A percentile compares a stretch with the other conserved stretches of the same genome.
phyloP scores from a whole-genome alignment of 1,140 invertebrate species.

The Microplitis demolitor region DNA sequence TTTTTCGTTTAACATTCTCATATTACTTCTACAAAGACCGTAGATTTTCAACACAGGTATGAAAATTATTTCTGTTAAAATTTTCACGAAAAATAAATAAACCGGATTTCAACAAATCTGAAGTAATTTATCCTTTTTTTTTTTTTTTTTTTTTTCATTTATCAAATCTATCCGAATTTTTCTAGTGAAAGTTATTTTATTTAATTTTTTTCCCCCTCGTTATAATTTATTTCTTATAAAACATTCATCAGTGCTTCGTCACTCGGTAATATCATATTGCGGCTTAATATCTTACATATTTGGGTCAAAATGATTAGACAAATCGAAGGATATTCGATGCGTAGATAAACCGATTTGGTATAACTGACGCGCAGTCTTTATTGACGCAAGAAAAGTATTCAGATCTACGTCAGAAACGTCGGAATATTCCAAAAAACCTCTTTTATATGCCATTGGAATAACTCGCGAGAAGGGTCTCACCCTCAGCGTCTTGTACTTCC shows the following conservation, averaged over 20 bases:
- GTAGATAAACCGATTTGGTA: neutral
- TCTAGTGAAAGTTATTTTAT: too few relatives aligned
- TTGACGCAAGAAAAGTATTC: neutral
- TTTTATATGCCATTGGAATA: neutral
- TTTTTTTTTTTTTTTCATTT: neutral
- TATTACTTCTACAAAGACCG: neutral
- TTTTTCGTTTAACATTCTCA: too few relatives aligned
- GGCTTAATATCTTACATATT: neutral
- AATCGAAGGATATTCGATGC: neutral
- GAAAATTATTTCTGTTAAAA: neutral
- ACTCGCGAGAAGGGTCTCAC: neutral
- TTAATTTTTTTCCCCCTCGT: too few relatives aligned
- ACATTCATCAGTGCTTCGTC: neutral
- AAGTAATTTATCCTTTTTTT: neutral
- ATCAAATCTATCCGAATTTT: neutral
- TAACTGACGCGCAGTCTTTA: neutral
- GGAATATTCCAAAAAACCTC: neutral
- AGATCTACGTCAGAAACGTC: neutral
- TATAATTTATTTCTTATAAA: too few relatives aligned
- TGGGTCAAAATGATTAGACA: neutral
- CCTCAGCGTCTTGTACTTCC: neutral
- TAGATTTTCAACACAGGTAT: neutral
- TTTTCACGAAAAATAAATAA: neutral
- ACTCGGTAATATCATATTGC: neutral
- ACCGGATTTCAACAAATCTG: neutral